A percentile compares a stretch with the other conserved stretches of the same genome.
phyloP scores from a whole-genome alignment of 1,140 invertebrate species.

The Heliconius hewitsoni region DNA sequence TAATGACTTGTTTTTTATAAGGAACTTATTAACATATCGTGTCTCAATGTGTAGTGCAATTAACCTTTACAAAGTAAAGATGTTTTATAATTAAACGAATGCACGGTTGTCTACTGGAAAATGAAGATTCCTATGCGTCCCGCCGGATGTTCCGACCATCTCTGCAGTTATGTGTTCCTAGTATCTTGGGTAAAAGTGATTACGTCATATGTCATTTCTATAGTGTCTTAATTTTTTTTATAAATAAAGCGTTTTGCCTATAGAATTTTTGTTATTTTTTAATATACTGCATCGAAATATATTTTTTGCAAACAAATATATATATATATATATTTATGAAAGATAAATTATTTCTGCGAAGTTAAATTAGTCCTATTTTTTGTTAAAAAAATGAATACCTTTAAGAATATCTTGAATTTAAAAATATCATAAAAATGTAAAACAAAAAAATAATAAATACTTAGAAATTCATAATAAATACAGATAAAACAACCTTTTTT shows the following conservation, averaged over 20 bases:
- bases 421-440: neutral
- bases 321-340: no score
- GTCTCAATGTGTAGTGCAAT: conserved; percentile 51
- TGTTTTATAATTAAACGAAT: conserved; percentile 20
- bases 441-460: neutral
- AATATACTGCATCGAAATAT: no score
- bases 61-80: conserved; percentile 39
- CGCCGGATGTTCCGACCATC: neutral
- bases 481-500: neutral
- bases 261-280: no score
- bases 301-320: no score
- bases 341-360: neutral
- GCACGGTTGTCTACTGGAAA: conserved; percentile 5
- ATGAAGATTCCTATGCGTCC: conserved; percentile 13
- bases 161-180: conserved; percentile 48
- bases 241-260: no score
- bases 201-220: conserved; percentile 43
- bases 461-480: neutral
- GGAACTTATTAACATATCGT: conserved; percentile 27
- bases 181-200: conserved; percentile 51
- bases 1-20: conserved; percentile 67
- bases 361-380: neutral
- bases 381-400: no score
- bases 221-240: neutral
- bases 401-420: no score